phyloP scores from a whole-genome alignment of 1,140 invertebrate species.

The Papilio polytes region DNA sequence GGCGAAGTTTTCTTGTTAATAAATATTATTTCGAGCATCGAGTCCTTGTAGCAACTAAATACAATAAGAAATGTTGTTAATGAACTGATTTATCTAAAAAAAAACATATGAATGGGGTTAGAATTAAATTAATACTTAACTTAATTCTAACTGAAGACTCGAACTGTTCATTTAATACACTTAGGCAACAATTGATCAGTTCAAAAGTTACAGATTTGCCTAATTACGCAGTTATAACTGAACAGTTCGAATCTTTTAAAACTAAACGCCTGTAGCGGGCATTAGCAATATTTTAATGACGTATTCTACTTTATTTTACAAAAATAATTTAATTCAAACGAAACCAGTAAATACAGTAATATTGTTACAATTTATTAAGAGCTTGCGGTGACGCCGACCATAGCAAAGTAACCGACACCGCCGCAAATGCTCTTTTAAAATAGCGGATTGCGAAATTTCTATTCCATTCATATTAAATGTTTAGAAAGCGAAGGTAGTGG shows the following conservation, averaged over 20 bases:
- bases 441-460: not conserved
- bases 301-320: not conserved
- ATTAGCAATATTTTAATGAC: not conserved
- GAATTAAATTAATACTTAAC: not conserved
- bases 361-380: slow-evolving; percentile 2
- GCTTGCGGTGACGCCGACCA: slow-evolving; percentile 8
- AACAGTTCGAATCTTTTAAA: too few species aligned
- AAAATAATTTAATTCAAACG: not conserved
- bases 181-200: too few species aligned
- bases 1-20: slow-evolving; percentile 38
- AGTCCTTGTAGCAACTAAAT: not conserved
- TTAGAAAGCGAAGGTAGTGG: not conserved
- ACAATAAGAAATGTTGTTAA: not conserved
- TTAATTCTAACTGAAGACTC: too few species aligned
- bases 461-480: not conserved
- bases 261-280: too few species aligned
- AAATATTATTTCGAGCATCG: slow-evolving; percentile 22
- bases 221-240: too few species aligned
- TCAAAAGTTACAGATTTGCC: too few species aligned
- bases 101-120: not conserved
- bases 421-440: slow-evolving; percentile 6
- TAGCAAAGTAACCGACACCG: not conserved
- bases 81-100: not conserved
- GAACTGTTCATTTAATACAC: too few species aligned
- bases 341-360: not conserved